Conservation (phyloP, 2,888 invertebrate species). For the Vanessa cardui region DNA sequence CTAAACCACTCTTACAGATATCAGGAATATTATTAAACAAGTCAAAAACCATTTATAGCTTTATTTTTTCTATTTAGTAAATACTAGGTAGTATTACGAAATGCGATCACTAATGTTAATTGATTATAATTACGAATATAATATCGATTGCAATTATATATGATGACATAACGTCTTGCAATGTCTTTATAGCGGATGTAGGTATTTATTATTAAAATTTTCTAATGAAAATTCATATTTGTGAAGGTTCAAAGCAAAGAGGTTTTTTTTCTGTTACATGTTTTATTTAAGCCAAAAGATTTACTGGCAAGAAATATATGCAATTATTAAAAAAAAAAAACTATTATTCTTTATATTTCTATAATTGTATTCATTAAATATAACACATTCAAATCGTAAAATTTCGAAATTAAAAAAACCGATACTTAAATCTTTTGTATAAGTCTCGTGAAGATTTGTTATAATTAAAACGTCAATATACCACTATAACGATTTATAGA, state of each 20-base stretch:
- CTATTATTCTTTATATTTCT: no score
- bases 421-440: background rate
- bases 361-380: no score
- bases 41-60: no score
- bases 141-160: slow-evolving; percentile 18
- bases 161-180: slow-evolving; percentile 14
- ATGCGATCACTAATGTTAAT: slow-evolving; percentile 15
- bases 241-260: no score
- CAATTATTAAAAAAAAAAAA: no score
- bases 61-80: background rate
- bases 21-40: no score
- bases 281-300: no score
- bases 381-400: background rate
- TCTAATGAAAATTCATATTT: no score
- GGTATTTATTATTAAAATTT: background rate
- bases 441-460: background rate
- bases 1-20: no score
- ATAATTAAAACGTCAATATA: slow-evolving; percentile 16
- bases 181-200: background rate
- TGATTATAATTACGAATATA: slow-evolving; percentile 19
- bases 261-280: no score
- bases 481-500: slow-evolving; percentile 14
- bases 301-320: no score
- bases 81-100: slow-evolving; percentile 15
- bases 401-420: background rate